Percentiles rank a stretch among this genome's conserved stretches.
Conservation (phyloP, 2,888 invertebrate species). For the Eledone cirrhosa region DNA sequence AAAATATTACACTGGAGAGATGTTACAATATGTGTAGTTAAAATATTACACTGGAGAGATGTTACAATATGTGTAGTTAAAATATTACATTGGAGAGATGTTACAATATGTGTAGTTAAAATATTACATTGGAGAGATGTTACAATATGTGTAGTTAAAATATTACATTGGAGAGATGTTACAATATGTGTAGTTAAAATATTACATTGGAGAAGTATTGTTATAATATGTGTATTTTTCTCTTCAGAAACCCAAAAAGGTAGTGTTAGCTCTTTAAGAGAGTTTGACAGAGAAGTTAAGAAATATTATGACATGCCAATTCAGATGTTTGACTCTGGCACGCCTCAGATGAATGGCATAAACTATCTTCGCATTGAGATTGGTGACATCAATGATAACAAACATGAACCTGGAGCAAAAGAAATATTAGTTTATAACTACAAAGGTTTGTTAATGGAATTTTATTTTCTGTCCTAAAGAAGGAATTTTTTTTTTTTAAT, state of each 20-base stretch:
- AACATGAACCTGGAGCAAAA: slow-evolving; percentile 97
- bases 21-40: too few relatives aligned
- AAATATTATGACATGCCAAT: slow-evolving; percentile 97
- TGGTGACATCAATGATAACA: slow-evolving; percentile 97
- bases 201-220: too few relatives aligned
- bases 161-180: too few relatives aligned
- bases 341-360: slow-evolving; percentile 85
- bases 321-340: slow-evolving; percentile 95
- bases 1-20: too few relatives aligned
- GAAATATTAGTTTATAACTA: slow-evolving; percentile 97
- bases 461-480: neutral
- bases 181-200: too few relatives aligned
- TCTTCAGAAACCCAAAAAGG: slow-evolving; percentile 69
- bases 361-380: slow-evolving; percentile 95
- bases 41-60: too few relatives aligned
- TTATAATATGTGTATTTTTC: neutral
- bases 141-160: too few relatives aligned
- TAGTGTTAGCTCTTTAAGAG: slow-evolving; percentile 89
- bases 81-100: too few relatives aligned
- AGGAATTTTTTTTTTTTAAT: too few relatives aligned
- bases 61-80: too few relatives aligned
- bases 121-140: too few relatives aligned
- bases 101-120: too few relatives aligned
- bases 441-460: slow-evolving; percentile 74
- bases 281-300: slow-evolving; percentile 94